Evolutionary conservation across 2,797 vertebrate genomes (phyloP).

Genomic region (Paedocypris micromegethes): DNA sequence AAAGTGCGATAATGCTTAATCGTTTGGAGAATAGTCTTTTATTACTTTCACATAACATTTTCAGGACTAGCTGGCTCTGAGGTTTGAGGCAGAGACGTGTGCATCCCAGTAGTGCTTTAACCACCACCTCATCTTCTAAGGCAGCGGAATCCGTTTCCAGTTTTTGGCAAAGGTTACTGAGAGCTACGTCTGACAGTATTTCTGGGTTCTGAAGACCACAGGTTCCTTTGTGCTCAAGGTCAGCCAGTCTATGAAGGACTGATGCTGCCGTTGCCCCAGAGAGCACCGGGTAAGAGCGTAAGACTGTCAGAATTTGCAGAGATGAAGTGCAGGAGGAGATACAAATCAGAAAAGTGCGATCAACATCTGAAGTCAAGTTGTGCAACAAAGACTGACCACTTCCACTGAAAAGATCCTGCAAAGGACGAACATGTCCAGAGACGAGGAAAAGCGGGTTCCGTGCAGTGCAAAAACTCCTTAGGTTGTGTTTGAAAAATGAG

Average conservation of each 20-base stretch:
- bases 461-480: conserved; percentile 54
- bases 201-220: conserved; percentile 55
- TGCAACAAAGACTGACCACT: conserved; percentile 52
- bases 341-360: conserved; percentile 57
- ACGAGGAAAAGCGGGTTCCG: conserved; percentile 56
- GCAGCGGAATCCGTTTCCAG: conserved; percentile 66
- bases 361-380: conserved; percentile 54
- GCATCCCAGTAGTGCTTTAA: conserved; percentile 74
- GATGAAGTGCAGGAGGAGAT: conserved; percentile 64
- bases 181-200: conserved; percentile 63
- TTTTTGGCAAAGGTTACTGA: conserved; percentile 74
- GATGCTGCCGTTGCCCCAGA: conserved; percentile 71
- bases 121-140: conserved; percentile 69
- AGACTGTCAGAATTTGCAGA: conserved; percentile 68
- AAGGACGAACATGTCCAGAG: conserved; percentile 56
- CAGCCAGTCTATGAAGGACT: conserved; percentile 75
- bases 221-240: conserved; percentile 64
- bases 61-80: conserved; percentile 67
- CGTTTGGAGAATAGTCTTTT: conserved; percentile 63
- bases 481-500: conserved; percentile 24
- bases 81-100: conserved; percentile 72
- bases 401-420: conserved; percentile 53
- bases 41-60: conserved; percentile 74
- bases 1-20: conserved; percentile 67
- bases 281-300: conserved; percentile 61